These are phyloP conservation scores for Taurulus bubalis DNA, from an alignment of 2,113 vertebrate genomes.

Conservation along the genomic window DNA sequence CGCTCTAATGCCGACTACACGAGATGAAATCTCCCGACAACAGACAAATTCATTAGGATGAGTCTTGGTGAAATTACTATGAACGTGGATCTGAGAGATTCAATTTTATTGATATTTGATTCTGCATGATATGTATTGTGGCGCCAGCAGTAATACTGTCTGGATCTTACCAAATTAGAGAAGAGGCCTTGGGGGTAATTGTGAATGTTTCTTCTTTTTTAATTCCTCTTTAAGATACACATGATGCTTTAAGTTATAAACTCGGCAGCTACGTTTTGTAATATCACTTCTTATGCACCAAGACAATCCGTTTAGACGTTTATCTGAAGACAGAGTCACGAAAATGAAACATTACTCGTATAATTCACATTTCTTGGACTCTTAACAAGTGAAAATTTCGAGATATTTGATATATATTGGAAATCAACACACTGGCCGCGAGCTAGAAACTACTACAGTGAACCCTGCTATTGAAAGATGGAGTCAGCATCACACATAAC, in stretches of 20 bases:
- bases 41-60: constrained; percentile 52
- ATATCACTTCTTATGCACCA: background rate
- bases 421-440: background rate
- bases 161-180: background rate
- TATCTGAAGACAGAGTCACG: background rate
- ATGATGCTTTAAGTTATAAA: background rate
- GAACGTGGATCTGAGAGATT: constrained; percentile 41
- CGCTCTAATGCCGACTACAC: constrained; percentile 40
- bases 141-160: background rate
- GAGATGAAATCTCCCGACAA: constrained; percentile 50
- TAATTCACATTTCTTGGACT: background rate
- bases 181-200: background rate
- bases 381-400: background rate
- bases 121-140: constrained; percentile 19
- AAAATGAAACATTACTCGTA: background rate
- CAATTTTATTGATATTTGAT: constrained; percentile 16
- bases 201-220: background rate
- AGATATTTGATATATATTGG: background rate
- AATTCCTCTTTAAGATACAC: background rate
- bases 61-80: constrained; percentile 18
- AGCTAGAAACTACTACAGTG: constrained; percentile 5
- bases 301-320: background rate
- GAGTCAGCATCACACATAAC: background rate
- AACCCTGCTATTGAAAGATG: constrained; percentile 9
- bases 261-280: background rate